These are phyloP conservation scores for Abramis brama DNA, from an alignment of 2,113 vertebrate species.

Conservation along the genomic window DNA sequence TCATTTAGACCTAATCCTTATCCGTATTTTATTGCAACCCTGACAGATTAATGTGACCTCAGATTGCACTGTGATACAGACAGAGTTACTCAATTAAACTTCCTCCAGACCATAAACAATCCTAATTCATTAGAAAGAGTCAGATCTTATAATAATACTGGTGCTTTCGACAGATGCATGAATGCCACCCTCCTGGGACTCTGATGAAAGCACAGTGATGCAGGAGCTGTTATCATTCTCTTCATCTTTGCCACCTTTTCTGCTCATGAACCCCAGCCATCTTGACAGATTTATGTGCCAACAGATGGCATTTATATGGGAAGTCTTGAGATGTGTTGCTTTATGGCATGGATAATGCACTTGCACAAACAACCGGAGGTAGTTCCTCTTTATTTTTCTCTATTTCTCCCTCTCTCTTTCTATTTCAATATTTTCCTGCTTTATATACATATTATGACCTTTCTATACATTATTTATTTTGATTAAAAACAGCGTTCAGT, in stretches of 20 bases:
- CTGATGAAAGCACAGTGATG: constrained; percentile 56
- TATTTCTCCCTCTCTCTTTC: constrained; percentile 62
- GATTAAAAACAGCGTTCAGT: constrained; percentile 1
- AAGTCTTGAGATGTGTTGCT: constrained; percentile 95
- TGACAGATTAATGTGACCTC: constrained; percentile 79
- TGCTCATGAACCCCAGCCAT: constrained; percentile 79
- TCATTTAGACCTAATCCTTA: constrained; percentile 72
- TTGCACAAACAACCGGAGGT: constrained; percentile 90
- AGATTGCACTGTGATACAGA: constrained; percentile 73
- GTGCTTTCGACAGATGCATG: constrained; percentile 9
- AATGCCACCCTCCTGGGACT: constrained; percentile 27
- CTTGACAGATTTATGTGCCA: constrained; percentile 93
- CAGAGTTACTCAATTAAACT: constrained; percentile 54
- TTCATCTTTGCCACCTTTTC: constrained; percentile 74
- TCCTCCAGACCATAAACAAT: constrained; percentile 72
- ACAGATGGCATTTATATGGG: constrained; percentile 95
- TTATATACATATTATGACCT: constrained; percentile 84
- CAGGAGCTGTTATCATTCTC: constrained; percentile 66
- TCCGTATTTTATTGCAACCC: constrained; percentile 76
- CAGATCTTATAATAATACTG: neutral
- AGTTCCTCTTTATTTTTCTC: constrained; percentile 61
- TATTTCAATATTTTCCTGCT: constrained; percentile 48
- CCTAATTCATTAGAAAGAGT: constrained; percentile 44
- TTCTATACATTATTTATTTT: constrained; percentile 63
- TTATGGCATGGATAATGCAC: constrained; percentile 97